phyloP scores from a whole-genome alignment of 1,140 invertebrate genomes.

The Neotoxoptera formosana region DNA sequence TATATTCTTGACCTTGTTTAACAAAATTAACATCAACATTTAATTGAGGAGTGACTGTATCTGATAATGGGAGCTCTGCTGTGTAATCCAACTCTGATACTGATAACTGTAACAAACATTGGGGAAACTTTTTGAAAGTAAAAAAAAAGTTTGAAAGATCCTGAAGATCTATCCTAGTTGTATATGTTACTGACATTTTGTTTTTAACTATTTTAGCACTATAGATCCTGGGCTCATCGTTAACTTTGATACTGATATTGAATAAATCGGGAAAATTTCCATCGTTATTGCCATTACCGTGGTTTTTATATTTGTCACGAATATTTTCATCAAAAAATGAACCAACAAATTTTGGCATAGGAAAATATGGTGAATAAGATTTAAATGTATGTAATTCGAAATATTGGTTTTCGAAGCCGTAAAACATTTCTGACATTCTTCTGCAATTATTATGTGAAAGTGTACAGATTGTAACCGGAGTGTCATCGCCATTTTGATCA shows the following conservation, averaged over 20 bases:
- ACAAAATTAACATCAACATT: background rate
- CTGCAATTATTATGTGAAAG: background rate
- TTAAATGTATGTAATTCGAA: background rate
- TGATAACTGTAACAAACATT: no score
- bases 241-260: background rate
- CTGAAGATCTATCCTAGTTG: no score
- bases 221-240: background rate
- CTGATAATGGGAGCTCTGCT: no score
- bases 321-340: background rate
- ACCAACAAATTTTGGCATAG: background rate
- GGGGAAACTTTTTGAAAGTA: no score
- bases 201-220: background rate
- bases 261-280: background rate
- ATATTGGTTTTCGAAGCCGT: background rate
- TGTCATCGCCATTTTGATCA: background rate
- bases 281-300: background rate
- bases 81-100: accelerated
- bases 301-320: background rate
- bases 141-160: no score
- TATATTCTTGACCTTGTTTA: background rate
- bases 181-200: no score
- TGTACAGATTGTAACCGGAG: background rate
- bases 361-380: background rate
- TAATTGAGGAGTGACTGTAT: background rate
- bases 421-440: background rate